Percentiles rank a stretch among this genome's conserved stretches.
These are phyloP conservation scores for Synanthedon myopaeformis DNA, from an alignment of 2,888 invertebrate genomes.

Conservation along the genomic window DNA sequence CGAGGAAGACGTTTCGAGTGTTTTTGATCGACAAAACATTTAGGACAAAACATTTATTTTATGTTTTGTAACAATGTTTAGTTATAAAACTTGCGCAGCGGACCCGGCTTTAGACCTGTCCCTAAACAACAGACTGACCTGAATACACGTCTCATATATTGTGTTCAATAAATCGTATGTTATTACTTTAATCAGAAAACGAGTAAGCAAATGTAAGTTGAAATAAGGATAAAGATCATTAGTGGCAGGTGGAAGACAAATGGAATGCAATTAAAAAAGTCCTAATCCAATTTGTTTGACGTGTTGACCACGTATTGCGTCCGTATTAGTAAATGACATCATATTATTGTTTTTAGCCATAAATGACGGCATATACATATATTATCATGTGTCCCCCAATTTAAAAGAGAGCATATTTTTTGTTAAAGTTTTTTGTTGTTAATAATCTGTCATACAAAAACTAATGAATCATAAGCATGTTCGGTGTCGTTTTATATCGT, in stretches of 20 bases:
- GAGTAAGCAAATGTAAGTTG: no score
- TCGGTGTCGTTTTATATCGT: neutral
- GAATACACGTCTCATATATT: no score
- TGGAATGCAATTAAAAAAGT: neutral
- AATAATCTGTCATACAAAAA: neutral
- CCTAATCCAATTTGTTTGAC: neutral
- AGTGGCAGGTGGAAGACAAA: neutral
- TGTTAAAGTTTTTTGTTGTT: constrained; percentile 3
- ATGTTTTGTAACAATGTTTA: no score
- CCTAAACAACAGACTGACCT: no score
- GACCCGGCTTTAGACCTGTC: no score
- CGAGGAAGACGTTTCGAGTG: no score
- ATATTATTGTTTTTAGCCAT: constrained; percentile 37
- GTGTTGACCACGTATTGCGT: constrained; percentile 12
- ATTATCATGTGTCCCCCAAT: constrained; percentile 39
- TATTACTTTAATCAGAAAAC: no score
- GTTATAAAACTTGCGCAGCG: no score
- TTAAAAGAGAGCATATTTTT: constrained; percentile 41
- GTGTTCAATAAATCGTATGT: no score
- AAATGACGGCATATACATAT: constrained; percentile 39
- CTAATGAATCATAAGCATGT: neutral
- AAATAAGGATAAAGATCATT: no score
- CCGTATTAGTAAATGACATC: constrained; percentile 42
- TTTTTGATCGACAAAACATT: no score
- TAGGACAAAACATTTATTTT: no score